A percentile compares a stretch with the other conserved stretches of the same genome.
Conservation (phyloP, 2,113 vertebrate genomes). For the Antigone vipio region DNA sequence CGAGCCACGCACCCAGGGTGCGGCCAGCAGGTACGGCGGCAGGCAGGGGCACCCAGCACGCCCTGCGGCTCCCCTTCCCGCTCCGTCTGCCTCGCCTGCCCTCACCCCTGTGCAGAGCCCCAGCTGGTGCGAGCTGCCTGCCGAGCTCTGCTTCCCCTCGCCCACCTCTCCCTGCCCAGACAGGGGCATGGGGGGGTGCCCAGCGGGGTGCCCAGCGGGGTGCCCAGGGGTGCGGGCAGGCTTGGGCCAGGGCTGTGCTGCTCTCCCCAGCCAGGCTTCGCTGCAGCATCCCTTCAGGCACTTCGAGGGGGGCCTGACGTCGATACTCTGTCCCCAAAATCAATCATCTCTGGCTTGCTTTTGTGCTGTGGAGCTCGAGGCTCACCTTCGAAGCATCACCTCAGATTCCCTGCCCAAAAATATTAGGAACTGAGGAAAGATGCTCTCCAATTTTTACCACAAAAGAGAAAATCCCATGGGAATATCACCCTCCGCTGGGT, state of each 20-base stretch:
- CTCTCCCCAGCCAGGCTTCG: fast-evolving
- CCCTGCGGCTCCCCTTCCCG: not conserved
- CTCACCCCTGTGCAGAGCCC: fast-evolving
- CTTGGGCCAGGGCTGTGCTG: not conserved
- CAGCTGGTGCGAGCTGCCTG: not conserved
- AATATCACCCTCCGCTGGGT: not conserved
- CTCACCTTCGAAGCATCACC: not conserved
- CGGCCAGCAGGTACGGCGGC: fast-evolving
- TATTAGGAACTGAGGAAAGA: not conserved
- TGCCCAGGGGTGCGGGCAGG: not conserved
- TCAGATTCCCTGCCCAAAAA: not conserved
- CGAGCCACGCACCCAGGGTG: fast-evolving
- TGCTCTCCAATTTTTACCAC: not conserved
- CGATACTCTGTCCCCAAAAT: not conserved
- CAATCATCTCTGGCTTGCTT: fast-evolving
- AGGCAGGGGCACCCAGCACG: not conserved
- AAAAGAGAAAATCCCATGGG: fast-evolving
- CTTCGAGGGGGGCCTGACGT: too few relatives aligned
- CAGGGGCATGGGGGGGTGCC: not conserved
- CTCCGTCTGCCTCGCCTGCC: not conserved
- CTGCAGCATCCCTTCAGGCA: not conserved
- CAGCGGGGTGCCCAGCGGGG: too few relatives aligned
- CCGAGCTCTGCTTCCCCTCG: not conserved
- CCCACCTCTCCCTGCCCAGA: not conserved
- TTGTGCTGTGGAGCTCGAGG: not conserved